Evolutionary conservation across 2,797 vertebrate genomes (phyloP), one percentile per base, ranked within the genome.

Genomic region (Chromis chromis): DNA sequence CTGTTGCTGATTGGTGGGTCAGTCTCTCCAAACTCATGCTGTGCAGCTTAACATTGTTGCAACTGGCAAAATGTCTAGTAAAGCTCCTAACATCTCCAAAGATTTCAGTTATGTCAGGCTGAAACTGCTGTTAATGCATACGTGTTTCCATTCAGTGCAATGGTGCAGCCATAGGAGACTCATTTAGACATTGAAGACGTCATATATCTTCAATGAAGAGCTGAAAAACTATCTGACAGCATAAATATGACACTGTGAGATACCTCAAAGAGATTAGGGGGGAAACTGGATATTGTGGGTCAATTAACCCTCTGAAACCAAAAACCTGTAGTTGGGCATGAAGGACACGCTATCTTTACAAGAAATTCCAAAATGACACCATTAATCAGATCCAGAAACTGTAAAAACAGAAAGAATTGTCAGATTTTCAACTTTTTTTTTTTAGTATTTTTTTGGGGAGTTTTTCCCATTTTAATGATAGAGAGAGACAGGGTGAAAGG

Each of bases 11-110:
- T 58, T n/a, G 17, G 33, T 36, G 46, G 10, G 4, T 31, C 19
- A 21, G 24, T 62, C 62, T 53, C 65, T 71, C 71, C 46, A 53
- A 36, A 36, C 33, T 36, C 33, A 33, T 6, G 33, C 33, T 33
- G 33, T 11, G 6, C 33, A 36, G 10, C 10, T 3, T 10, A 48
- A 22, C 1, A 40, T 28, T n/a, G 28, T 1, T 46, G 42, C 52
- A 27, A 19, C 31, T 57, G 53, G 49, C 44, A 22, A 4, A 65
- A 56, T 14, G 39, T 48, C 21, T 25, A 39, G 55, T 24, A 54
- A 6, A 11, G 11, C 7, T 36, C 33, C 9, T 7, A 39, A 55
- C 3, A 12, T 53, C 44, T 56, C 44, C 6, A 36, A 36, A 36
- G 5, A 46, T n/a, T 19, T 10, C 6, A 58, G 0, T 42, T 54